phyloP scores from a whole-genome alignment of 1,140 invertebrate species.

The Lethrus apterus region DNA sequence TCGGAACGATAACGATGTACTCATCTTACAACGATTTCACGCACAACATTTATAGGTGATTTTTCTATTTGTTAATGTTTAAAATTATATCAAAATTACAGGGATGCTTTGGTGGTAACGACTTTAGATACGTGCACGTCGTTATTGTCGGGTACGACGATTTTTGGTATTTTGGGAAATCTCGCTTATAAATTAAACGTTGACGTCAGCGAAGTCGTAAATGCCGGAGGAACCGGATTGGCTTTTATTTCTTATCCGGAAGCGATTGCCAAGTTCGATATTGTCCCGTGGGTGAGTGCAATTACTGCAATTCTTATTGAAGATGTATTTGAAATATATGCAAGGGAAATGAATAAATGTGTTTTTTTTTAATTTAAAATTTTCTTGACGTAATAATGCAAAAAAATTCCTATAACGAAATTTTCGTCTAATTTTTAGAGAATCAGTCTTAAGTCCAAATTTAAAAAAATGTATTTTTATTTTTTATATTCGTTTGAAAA shows the following conservation, averaged over 20 bases:
- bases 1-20: slow-evolving; percentile 63
- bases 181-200: slow-evolving; percentile 55
- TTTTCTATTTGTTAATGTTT: not conserved
- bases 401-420: too few relatives aligned
- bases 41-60: slow-evolving; percentile 76
- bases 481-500: too few relatives aligned
- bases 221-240: slow-evolving; percentile 60
- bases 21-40: slow-evolving; percentile 71
- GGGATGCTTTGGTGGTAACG: slow-evolving; percentile 69
- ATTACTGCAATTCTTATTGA: too few relatives aligned
- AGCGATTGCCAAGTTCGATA: slow-evolving; percentile 73
- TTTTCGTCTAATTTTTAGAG: too few relatives aligned
- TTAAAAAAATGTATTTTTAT: too few relatives aligned
- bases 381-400: too few relatives aligned
- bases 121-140: slow-evolving; percentile 74
- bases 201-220: slow-evolving; percentile 45
- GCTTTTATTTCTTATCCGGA: slow-evolving; percentile 88
- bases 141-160: slow-evolving; percentile 75
- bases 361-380: too few relatives aligned
- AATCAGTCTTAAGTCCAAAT: too few relatives aligned
- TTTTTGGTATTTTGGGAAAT: slow-evolving; percentile 78
- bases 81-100: too few relatives aligned
- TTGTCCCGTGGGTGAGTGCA: slow-evolving; percentile 60
- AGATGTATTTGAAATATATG: too few relatives aligned
- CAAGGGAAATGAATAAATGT: too few relatives aligned